Evolutionary conservation across 2,113 vertebrate genomes (phyloP).

Genomic region (Pelobates fuscus): DNA sequence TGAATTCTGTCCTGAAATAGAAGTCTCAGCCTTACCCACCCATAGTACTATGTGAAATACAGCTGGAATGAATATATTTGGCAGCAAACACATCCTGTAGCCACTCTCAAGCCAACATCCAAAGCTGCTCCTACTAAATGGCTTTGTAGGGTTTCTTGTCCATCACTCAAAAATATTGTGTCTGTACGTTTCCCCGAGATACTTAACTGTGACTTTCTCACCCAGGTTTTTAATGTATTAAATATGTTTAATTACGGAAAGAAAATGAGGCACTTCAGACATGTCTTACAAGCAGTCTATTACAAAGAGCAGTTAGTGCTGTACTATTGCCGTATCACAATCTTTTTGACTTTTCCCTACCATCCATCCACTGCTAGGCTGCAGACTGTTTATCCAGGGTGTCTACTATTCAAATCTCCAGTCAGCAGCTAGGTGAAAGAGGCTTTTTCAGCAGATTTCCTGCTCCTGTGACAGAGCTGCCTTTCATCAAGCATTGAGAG

Average conservation of each 20-base stretch:
- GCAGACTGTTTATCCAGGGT: slow-evolving; percentile 43
- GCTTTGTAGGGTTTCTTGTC: background rate
- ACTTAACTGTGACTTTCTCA: background rate
- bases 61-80: background rate
- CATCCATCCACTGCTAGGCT: background rate
- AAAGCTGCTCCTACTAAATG: background rate
- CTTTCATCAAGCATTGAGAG: slow-evolving; percentile 28
- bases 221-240: background rate
- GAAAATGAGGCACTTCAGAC: background rate
- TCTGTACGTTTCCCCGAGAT: background rate
- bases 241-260: background rate
- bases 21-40: background rate
- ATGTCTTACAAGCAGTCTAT: too few relatives aligned
- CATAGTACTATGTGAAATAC: background rate
- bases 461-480: slow-evolving; percentile 36
- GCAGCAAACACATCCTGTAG: background rate
- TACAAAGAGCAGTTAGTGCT: too few relatives aligned
- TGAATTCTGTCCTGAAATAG: too few relatives aligned
- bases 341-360: background rate
- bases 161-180: background rate
- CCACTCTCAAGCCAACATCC: background rate
- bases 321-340: background rate
- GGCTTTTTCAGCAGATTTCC: slow-evolving; percentile 40
- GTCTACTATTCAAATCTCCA: slow-evolving; percentile 15
- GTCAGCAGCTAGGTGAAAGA: slow-evolving; percentile 38